Evolutionary conservation across 2,888 invertebrate species (phyloP).

Genomic region (Epinotia nisella): DNA sequence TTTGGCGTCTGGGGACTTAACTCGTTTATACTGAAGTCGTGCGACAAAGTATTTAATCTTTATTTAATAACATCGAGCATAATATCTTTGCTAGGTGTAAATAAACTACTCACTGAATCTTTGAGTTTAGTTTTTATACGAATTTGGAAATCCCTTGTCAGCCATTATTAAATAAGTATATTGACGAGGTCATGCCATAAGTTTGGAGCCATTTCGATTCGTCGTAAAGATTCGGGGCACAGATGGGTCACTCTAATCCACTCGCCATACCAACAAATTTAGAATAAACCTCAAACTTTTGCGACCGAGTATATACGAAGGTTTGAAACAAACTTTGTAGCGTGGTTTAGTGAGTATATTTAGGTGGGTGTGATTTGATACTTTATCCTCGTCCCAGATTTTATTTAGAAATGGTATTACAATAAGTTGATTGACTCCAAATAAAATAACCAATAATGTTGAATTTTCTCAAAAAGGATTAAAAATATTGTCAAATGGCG

Average conservation of each 20-base stretch:
- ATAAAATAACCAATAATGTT: too few species aligned
- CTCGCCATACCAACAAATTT: constrained; percentile 11
- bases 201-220: constrained; percentile 5
- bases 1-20: constrained; percentile 1
- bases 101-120: neutral
- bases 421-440: too few species aligned
- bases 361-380: neutral
- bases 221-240: neutral
- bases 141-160: neutral
- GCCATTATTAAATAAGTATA: neutral
- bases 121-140: neutral
- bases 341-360: constrained; percentile 24
- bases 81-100: neutral
- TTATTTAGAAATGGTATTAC: neutral
- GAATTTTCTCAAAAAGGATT: too few species aligned
- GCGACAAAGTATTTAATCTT: neutral
- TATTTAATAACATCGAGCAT: neutral
- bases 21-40: neutral
- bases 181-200: neutral
- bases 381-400: neutral
- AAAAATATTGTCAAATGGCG: too few species aligned
- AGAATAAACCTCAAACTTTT: constrained; percentile 22
- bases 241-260: constrained; percentile 28
- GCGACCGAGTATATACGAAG: constrained; percentile 31
- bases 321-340: constrained; percentile 16